Evolutionary conservation across 2,113 vertebrate species (phyloP).

Genomic region (Girardinichthys multiradiatus): DNA sequence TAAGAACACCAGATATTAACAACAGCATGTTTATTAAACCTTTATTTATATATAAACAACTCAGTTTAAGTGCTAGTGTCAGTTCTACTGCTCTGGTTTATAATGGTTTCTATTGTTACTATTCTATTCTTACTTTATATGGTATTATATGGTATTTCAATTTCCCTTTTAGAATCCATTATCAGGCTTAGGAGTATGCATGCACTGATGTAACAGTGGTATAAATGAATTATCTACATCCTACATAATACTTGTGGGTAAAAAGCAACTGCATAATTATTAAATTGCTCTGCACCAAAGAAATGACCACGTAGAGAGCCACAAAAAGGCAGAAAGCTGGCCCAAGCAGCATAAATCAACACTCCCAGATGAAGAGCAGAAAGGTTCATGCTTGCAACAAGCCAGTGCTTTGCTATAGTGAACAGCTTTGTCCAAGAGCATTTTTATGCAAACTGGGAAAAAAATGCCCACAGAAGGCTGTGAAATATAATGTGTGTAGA

Average conservation of each 20-base stretch:
- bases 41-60: conserved; percentile 48
- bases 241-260: conserved; percentile 53
- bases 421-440: conserved; percentile 58
- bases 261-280: conserved; percentile 25
- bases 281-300: conserved; percentile 18
- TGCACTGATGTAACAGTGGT: conserved; percentile 37
- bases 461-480: conserved; percentile 43
- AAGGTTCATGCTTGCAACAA: conserved; percentile 16
- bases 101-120: conserved; percentile 45
- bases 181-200: conserved; percentile 35
- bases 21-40: conserved; percentile 67
- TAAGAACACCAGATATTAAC: conserved; percentile 36
- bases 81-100: too few relatives aligned
- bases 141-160: conserved; percentile 51
- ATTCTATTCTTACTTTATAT: conserved; percentile 68
- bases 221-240: conserved; percentile 37
- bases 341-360: conserved; percentile 26
- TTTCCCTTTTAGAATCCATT: conserved; percentile 76
- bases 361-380: too few relatives aligned
- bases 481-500: conserved; percentile 32
- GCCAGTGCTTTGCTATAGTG: conserved; percentile 29
- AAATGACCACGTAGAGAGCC: conserved; percentile 13
- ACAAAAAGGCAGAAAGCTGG: conserved; percentile 8
- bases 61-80: conserved; percentile 50
- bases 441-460: conserved; percentile 26